phyloP scores from a whole-genome alignment of 37 sponge, comb jelly and placozoan genomes.

The Aplysina aerophoba region DNA sequence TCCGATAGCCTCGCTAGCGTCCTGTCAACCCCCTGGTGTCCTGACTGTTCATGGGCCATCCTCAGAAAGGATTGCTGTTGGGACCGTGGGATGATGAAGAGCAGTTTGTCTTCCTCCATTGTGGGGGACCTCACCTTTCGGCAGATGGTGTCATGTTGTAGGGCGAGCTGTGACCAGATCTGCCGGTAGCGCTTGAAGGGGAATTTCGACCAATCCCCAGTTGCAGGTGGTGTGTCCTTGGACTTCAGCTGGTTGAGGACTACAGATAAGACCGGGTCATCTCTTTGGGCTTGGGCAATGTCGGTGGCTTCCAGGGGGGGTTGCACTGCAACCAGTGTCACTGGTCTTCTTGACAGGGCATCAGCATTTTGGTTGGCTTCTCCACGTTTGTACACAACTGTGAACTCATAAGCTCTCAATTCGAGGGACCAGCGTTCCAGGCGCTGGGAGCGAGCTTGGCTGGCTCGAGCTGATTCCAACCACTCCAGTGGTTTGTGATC shows the following conservation, averaged over 20 bases:
- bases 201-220: not conserved
- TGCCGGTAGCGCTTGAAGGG: slow-evolving; percentile 14
- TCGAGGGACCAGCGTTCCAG: slow-evolving; percentile 27
- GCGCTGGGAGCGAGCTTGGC: slow-evolving; percentile 14
- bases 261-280: not conserved
- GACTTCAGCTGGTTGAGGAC: not conserved
- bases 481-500: slow-evolving; percentile 35
- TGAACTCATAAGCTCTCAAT: not conserved
- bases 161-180: not conserved
- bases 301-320: not conserved
- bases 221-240: not conserved
- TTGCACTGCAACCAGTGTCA: not conserved
- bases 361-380: slow-evolving; percentile 18
- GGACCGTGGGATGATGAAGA: not conserved
- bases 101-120: not conserved
- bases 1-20: not conserved
- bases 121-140: slow-evolving; percentile 15
- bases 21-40: slow-evolving; percentile 11
- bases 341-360: not conserved
- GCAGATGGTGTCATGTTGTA: not conserved
- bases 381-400: not conserved
- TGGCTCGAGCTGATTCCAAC: not conserved
- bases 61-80: not conserved
- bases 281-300: not conserved
- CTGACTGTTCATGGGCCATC: not conserved